Evolutionary conservation across 64 coral and sea anemone species (phyloP).

Genomic region (Pocillopora damicornis): DNA sequence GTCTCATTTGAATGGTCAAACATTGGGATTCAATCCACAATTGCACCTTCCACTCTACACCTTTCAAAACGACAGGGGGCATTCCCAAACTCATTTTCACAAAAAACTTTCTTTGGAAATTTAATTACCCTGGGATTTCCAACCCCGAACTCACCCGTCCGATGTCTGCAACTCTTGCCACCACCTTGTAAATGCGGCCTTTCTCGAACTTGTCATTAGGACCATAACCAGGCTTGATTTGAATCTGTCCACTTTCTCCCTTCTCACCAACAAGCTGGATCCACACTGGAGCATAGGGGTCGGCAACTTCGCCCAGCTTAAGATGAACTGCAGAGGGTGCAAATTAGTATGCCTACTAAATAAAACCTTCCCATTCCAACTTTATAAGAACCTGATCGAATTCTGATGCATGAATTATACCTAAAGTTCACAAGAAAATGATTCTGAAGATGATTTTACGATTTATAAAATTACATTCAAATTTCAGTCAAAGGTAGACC

Average conservation of each 20-base stretch:
- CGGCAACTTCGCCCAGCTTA: conserved; percentile 78
- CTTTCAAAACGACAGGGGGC: too few species aligned
- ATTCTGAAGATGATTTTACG: too few species aligned
- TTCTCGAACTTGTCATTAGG: conserved; percentile 78
- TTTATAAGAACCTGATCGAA: too few species aligned
- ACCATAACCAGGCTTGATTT: conserved; percentile 80
- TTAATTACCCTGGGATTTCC: neutral
- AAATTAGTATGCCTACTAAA: neutral
- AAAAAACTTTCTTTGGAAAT: too few species aligned
- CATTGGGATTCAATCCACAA: neutral
- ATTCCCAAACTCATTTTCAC: too few species aligned
- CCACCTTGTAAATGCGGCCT: conserved; percentile 73
- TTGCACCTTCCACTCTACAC: too few species aligned
- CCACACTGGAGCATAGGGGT: conserved; percentile 70
- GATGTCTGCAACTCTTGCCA: conserved; percentile 72
- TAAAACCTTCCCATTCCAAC: neutral
- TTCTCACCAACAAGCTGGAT: conserved; percentile 78
- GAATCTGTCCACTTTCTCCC: conserved; percentile 82
- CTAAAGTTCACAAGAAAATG: too few species aligned
- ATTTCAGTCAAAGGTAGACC: too few species aligned
- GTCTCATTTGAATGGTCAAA: neutral
- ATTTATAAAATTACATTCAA: too few species aligned
- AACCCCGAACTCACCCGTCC: conserved; percentile 48
- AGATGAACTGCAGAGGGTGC: conserved; percentile 45
- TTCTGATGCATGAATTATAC: too few species aligned